Evolutionary conservation across 2,888 invertebrate genomes (phyloP), one percentile per base, ranked within the genome.

Genomic region (Drosophila mettleri): DNA sequence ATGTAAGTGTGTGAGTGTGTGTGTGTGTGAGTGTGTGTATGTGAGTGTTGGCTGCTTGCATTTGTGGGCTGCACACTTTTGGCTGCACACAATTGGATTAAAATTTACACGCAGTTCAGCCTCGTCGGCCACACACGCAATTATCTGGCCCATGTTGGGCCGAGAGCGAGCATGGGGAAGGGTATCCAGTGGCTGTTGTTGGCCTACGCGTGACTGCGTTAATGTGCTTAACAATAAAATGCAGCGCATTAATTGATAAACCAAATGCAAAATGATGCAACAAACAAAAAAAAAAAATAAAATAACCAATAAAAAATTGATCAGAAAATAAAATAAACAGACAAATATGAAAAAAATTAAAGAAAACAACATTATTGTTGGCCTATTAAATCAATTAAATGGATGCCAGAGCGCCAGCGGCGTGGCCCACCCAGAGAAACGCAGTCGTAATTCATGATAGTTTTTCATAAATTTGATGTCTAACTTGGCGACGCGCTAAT

Each of bases 51-150:
- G 10, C 58, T 63, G 72, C 69, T 74, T 78, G 78, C 74, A 77
- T 69, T 83, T 76, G 78, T 69, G 74, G 68, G 80, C 49, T 68
- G 77, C 67, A 77, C 77, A 71, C 80, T 80, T 80, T 73, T 70
- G 84, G 84, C 86, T 78, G 82, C 88, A 86, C 88, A 85, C 88
- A 86, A 86, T 86, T 86, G 88, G 86, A 86, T 86, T 86, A 86
- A 88, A 86, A 86, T 86, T 86, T 86, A 86, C 88, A 86, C 82
- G 86, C 84, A 77, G 58, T 77, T 74, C 84, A 76, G 78, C 63
- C 62, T 78, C 74, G 65, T 29, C 84, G 73, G 69, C 69, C 78
- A 66, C 84, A 84, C 79, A 79, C 81, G 86, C 83, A 83, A 83
- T 83, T 83, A 83, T 83, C 86, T 78, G 73, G 61, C 67, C 67